Percentiles rank a stretch among this genome's conserved stretches.
Evolutionary conservation across 35 echinoderm and acorn worm genomes (phyloP).

Genomic region (Ophioderma brevispina): DNA sequence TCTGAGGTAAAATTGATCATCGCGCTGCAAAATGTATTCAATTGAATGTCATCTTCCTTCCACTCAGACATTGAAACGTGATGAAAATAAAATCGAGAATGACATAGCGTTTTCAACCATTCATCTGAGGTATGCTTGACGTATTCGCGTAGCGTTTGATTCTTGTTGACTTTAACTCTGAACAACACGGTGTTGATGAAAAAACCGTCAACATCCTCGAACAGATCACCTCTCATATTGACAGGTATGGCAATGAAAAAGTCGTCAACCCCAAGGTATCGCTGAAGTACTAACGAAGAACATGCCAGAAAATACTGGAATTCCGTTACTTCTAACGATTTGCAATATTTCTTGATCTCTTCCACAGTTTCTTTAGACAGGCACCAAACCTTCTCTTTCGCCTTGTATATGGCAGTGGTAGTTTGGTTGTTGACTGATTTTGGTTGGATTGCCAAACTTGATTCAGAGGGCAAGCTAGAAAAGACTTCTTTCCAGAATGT

Average conservation of each 20-base stretch:
- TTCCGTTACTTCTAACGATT: background rate
- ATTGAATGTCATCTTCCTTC: background rate
- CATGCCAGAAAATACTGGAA: background rate
- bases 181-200: slow-evolving; percentile 24
- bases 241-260: slow-evolving; percentile 12
- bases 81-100: background rate
- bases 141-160: background rate
- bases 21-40: background rate
- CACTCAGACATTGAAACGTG: background rate
- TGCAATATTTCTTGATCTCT: background rate
- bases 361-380: background rate
- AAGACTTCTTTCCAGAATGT: background rate
- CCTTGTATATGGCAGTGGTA: background rate
- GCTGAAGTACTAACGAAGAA: background rate
- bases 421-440: background rate
- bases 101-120: background rate
- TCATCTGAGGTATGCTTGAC: background rate
- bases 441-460: background rate
- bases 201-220: background rate
- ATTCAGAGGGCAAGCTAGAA: background rate
- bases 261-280: slow-evolving; percentile 7
- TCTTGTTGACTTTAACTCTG: slow-evolving; percentile 5
- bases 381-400: background rate
- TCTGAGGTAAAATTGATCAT: background rate
- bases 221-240: background rate